A percentile compares a stretch with the other conserved stretches of the same genome.
Evolutionary conservation across 2,888 invertebrate genomes (phyloP).

Genomic region (Ophonus ardosiacus): DNA sequence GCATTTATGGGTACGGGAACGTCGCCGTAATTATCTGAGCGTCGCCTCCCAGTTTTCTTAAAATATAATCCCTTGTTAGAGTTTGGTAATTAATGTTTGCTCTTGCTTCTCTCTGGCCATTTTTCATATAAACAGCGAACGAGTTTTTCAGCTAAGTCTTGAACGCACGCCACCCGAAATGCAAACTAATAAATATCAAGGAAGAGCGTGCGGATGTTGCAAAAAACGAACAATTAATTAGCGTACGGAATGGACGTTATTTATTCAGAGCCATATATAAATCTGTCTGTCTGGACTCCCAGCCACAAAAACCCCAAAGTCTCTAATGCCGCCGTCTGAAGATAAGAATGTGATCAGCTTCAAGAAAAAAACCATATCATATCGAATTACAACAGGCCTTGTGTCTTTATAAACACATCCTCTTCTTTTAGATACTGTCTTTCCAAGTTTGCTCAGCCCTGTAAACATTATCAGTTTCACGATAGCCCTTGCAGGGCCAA

Average conservation of each 20-base stretch:
- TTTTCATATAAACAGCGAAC: slow-evolving; percentile 50
- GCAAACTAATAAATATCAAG: slow-evolving; percentile 54
- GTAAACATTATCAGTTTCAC: not conserved
- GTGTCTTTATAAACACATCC: slow-evolving; percentile 51
- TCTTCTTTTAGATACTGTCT: slow-evolving; percentile 18
- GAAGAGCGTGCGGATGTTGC: slow-evolving; percentile 41
- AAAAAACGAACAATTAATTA: slow-evolving; percentile 53
- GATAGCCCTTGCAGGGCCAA: too few relatives aligned
- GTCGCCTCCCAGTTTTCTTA: slow-evolving; percentile 66
- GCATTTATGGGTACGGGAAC: slow-evolving; percentile 40
- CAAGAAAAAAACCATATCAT: slow-evolving; percentile 48
- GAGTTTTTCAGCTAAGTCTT: slow-evolving; percentile 23
- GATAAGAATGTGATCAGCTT: slow-evolving; percentile 52
- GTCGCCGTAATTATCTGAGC: slow-evolving; percentile 45
- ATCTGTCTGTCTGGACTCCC: slow-evolving; percentile 28
- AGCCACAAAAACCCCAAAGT: slow-evolving; percentile 9
- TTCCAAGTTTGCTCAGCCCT: not conserved
- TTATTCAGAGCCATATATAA: slow-evolving; percentile 41
- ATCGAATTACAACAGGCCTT: slow-evolving; percentile 56
- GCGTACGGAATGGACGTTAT: slow-evolving; percentile 37
- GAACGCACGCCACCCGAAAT: slow-evolving; percentile 40
- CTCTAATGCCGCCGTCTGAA: slow-evolving; percentile 8
- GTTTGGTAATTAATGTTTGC: slow-evolving; percentile 59
- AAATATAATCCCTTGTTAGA: slow-evolving; percentile 70
- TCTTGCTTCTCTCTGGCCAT: slow-evolving; percentile 47